A percentile compares a stretch with the other conserved stretches of the same genome.
Conservation (phyloP, 2,113 vertebrate species). For the Xyrauchen texanus region DNA sequence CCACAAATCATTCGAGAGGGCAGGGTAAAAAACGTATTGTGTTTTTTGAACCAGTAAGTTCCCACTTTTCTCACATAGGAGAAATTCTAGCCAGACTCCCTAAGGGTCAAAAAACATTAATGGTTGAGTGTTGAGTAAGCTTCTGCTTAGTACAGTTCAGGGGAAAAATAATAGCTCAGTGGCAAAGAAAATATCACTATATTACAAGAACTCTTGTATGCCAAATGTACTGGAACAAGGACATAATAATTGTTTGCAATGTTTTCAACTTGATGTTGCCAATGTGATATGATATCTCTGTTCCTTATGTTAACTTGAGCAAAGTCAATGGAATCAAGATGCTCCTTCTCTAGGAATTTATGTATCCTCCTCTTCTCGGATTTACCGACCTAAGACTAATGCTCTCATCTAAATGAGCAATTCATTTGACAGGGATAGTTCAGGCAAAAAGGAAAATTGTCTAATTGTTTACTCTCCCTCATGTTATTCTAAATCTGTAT, state of each 20-base stretch:
- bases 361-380: too few relatives aligned
- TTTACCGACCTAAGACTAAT: too few relatives aligned
- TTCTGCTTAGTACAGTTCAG: not conserved
- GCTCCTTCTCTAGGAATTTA: too few relatives aligned
- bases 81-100: constrained; percentile 55
- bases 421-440: constrained; percentile 62
- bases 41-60: constrained; percentile 62
- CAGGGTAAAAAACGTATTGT: constrained; percentile 63
- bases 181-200: not conserved
- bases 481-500: too few relatives aligned
- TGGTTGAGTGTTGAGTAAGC: constrained; percentile 28
- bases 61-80: constrained; percentile 51
- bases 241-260: not conserved
- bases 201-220: not conserved
- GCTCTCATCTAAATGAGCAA: constrained; percentile 52
- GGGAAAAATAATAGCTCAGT: not conserved
- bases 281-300: not conserved
- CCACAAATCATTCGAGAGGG: constrained; percentile 66
- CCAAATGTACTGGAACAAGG: not conserved
- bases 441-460: too few relatives aligned
- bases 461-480: too few relatives aligned
- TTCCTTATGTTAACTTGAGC: too few relatives aligned
- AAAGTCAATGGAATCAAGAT: too few relatives aligned
- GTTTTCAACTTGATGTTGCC: not conserved
- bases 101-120: constrained; percentile 58